phyloP scores from a whole-genome alignment of 2,888 invertebrate genomes.

The Lysandra bellargus region DNA sequence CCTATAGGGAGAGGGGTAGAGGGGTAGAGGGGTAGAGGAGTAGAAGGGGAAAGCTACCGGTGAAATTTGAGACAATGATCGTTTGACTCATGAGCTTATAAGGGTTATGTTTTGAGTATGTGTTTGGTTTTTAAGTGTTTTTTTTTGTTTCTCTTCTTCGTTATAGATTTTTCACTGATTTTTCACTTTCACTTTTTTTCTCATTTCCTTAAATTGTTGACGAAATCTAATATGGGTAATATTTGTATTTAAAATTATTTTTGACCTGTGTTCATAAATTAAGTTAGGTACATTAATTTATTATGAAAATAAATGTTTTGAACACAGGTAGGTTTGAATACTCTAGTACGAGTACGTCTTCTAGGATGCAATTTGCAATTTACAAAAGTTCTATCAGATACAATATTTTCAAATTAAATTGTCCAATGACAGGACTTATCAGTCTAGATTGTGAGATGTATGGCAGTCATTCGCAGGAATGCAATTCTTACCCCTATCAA shows the following conservation, averaged over 20 bases:
- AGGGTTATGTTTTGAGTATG: slow-evolving; percentile 30
- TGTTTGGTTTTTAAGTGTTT: not conserved
- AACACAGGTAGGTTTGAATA: not conserved
- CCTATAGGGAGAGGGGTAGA: slow-evolving; percentile 33
- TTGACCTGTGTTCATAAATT: no score
- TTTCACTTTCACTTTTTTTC: no score
- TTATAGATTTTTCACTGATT: no score
- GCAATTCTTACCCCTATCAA: slow-evolving; percentile 35
- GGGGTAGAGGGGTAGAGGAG: slow-evolving; percentile 53
- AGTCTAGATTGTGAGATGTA: slow-evolving; percentile 31
- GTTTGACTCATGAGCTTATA: slow-evolving; percentile 53
- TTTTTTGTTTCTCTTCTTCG: not conserved
- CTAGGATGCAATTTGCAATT: not conserved
- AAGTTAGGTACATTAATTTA: no score
- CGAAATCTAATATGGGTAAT: no score
- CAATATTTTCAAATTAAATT: slow-evolving; percentile 14
- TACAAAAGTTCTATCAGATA: not conserved
- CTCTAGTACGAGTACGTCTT: no score
- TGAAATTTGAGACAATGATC: slow-evolving; percentile 72
- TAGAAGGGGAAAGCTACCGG: slow-evolving; percentile 45
- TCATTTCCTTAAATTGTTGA: no score
- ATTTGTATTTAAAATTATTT: no score
- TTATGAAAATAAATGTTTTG: not conserved
- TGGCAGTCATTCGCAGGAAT: slow-evolving; percentile 42
- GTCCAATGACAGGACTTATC: not conserved